Base-by-base conservation (phyloP, 2,113 vertebrate species). In the Pseudorasbora parva region DNA sequence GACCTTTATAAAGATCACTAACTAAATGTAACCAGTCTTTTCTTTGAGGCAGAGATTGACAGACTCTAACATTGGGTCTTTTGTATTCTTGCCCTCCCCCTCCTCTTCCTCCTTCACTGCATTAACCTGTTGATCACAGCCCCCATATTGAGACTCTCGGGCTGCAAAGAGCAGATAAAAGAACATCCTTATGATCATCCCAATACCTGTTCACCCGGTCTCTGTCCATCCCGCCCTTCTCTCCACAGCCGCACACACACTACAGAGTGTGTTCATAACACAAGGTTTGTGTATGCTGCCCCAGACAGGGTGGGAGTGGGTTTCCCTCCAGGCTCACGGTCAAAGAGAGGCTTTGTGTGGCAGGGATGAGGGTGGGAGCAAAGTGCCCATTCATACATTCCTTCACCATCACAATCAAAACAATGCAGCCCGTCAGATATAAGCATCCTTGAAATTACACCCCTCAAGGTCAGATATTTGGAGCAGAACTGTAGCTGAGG, bases 31-130 rank as follows among this genome's bases (percentile, higher is more conserved):
- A 27, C 30, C 6, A 78, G 54, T 51, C 47, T 56, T 81, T 17
- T 30, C 27, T 68, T 69, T 41, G 68, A 2, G 60, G 68, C 15
- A 83, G 72, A 62, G 86, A 87, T 82, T 57, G 47, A 74, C 7
- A 8, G 51, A 54, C 17, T 54, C 88, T 84, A 86, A 89, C 91
- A 93, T 90, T 92, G 87, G 84, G 56, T 87, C 92, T 92, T 93
- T 94, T 94, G 93, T 94, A 51, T 69, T 82, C 88, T 84, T 27
- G 80, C 87, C 51, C 76, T 82, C 84, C 80, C 80, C 83, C 82
- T 81, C 66, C 76, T 82, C 84, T 78, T 81, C 83, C 82, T 81
- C 66, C 27, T 74, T 79, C 62, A 71, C 84, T 89, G 86, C 85
- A 84, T 19, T 12, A 77, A 93, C 90, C 92, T 94, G 91, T 88